These are phyloP conservation scores for Callipepla californica DNA, from an alignment of 2,113 vertebrate genomes.

Conservation along the genomic window DNA sequence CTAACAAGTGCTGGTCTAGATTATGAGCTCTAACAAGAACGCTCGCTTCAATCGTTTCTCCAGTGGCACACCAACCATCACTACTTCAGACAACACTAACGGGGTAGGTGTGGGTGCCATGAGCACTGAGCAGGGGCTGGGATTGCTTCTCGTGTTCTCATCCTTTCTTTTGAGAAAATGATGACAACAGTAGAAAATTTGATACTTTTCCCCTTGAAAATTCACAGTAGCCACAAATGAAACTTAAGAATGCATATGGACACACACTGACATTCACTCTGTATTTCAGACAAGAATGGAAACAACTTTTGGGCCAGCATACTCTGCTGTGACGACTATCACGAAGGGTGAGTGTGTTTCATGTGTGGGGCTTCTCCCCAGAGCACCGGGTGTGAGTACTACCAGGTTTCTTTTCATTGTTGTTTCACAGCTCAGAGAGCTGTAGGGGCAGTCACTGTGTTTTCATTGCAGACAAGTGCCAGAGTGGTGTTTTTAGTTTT, in stretches of 20 bases:
- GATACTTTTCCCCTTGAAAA: neutral
- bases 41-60: constrained; percentile 82
- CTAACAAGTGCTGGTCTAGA: constrained; percentile 75
- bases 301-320: constrained; percentile 91
- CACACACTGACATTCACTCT: neutral
- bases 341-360: constrained; percentile 86
- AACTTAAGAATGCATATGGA: neutral
- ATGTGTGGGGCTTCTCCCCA: fast-evolving
- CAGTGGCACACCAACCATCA: constrained; percentile 74
- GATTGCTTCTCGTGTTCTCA: neutral
- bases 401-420: neutral
- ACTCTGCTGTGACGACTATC: constrained; percentile 89
- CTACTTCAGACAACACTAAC: constrained; percentile 74
- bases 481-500: neutral
- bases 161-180: neutral
- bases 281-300: constrained; percentile 91
- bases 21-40: constrained; percentile 86
- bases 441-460: neutral
- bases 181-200: neutral
- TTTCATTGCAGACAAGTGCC: neutral
- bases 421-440: neutral
- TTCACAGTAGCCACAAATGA: neutral
- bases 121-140: neutral
- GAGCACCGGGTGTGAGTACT: neutral
- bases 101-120: constrained; percentile 76